Percentiles rank a stretch among this genome's conserved stretches.
Conservation (phyloP, 2,888 invertebrate species). For the Euplagia quadripunctaria region DNA sequence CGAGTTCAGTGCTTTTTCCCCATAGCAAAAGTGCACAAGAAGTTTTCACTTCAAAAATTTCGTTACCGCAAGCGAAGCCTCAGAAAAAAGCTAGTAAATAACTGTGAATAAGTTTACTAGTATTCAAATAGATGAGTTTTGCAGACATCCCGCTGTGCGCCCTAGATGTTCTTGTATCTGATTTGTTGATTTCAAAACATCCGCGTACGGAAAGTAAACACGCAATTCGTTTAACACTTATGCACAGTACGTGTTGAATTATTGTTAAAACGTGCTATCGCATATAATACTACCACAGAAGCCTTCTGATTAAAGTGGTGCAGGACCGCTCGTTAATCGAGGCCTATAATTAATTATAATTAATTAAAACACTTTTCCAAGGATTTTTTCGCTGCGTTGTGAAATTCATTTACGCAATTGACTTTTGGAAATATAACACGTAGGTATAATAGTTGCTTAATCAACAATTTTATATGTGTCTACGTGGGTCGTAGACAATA, state of each 20-base stretch:
- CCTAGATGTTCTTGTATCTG: conserved; percentile 49
- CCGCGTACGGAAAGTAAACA: conserved; percentile 22
- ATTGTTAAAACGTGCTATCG: not conserved
- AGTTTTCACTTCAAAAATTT: not conserved
- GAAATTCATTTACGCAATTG: conserved; percentile 3
- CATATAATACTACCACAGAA: not conserved
- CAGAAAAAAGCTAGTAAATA: not conserved
- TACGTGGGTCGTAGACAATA: not conserved
- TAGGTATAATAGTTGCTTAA: not conserved
- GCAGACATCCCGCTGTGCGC: conserved; percentile 51
- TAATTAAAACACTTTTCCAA: conserved; percentile 6
- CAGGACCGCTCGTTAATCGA: not conserved
- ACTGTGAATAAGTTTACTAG: not conserved
- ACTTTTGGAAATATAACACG: conserved; percentile 3
- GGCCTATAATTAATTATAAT: conserved; percentile 3
- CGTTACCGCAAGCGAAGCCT: not conserved
- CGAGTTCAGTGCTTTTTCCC: no score
- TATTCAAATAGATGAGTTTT: not conserved
- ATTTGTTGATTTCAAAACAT: conserved; percentile 53
- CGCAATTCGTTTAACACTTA: not conserved
- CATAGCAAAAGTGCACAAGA: no score
- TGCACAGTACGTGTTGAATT: not conserved
- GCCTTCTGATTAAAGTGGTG: not conserved
- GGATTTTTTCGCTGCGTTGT: conserved; percentile 1
- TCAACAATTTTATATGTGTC: not conserved